Evolutionary conservation across 2,113 vertebrate genomes (phyloP), one percentile per base, ranked within the genome.

Genomic region (Recurvirostra avosetta): DNA sequence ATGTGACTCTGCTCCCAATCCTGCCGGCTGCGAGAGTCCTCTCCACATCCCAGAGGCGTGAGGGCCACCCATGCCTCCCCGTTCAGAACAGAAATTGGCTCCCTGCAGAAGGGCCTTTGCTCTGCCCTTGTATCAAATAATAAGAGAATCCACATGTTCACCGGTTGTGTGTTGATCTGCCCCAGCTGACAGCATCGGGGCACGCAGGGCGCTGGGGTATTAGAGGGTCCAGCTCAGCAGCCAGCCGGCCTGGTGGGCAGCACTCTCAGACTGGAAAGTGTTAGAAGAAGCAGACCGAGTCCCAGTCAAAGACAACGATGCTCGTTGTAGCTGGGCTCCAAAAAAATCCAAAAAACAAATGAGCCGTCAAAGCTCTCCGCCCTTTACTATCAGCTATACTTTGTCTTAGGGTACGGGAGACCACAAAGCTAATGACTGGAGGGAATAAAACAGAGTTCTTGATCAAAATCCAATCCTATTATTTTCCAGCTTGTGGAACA

Each of bases 391-490:
- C 67, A 88, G 75, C 49, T 41, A 3, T 0, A 3, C 45, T 72
- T 88, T 4, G 1, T 88, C 72, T 72, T 22, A 26, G 58, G 50
- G 34, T 10, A 61, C 0, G 0, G 27, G 56, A 90, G 68, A 67
- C 9, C 66, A 74, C 12, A n/a, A 71, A 94, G 61, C 62, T 82
- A 81, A 75, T 34, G 50, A 58, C 70, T 52, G 29, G 32, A 72
- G 77, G 73, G 68, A 94, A 94, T 65, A 91, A 94, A 91, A 49
- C 56, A 76, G 29, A 55, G 7, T 34, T 76, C 88, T 90, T 63
- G 67, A 87, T 93, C 59, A 97, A 85, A 87, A 92, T 78, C 84
- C 72, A 65, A 87, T 87, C 74, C 78, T 77, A 68, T 92, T 90
- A 85, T 91, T 81, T 78, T 65, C 56, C 92, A 82, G 70, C 91